Base-by-base conservation (phyloP, 1,140 invertebrate genomes). In the Lasioglossum baleicum region DNA sequence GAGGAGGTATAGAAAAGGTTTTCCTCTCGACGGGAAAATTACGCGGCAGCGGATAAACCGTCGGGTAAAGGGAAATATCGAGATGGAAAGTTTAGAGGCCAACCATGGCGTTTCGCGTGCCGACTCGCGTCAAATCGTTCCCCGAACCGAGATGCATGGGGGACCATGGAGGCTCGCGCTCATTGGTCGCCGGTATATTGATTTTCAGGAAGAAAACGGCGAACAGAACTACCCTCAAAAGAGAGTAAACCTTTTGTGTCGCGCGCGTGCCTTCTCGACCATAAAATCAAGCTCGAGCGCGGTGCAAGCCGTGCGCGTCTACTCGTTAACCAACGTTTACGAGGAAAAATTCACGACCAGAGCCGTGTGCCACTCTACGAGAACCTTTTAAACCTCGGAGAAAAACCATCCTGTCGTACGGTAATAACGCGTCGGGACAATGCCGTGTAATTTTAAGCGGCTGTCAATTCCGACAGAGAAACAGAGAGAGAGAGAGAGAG, bases 51-150 rank as follows among this genome's bases (percentile, higher is more conserved):
- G 74, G n/a, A n/a, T n/a, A n/a, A n/a, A n/a, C n/a, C n/a, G n/a
- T n/a, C n/a, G n/a, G n/a, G n/a, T n/a, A n/a, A n/a, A n/a, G n/a
- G n/a, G n/a, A n/a, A 86, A 84, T 77, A 86, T 89, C 76, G 84
- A 86, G 75, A 83, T 88, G 82, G 82, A 85, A 89, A 86, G 81
- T 88, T 68, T 31, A 2, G 20, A 11, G 40, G n/a, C n/a, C n/a
- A n/a, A n/a, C n/a, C n/a, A n/a, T n/a, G n/a, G n/a, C n/a, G n/a
- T n/a, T n/a, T n/a, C 68, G 72, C 44, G 74, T 72, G 68, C 17
- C 73, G 66, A 42, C n/a, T n/a, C n/a, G 73, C 56, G 48, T 42
- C 51, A 75, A 85, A 81, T 53, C 42, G 69, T 51, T 81, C 51
- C 17, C 35, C 69, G 70, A 68, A 75, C 40, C 20, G 67, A 81